Base-by-base conservation (phyloP, 2,888 invertebrate genomes). In the Diploptera punctata region DNA sequence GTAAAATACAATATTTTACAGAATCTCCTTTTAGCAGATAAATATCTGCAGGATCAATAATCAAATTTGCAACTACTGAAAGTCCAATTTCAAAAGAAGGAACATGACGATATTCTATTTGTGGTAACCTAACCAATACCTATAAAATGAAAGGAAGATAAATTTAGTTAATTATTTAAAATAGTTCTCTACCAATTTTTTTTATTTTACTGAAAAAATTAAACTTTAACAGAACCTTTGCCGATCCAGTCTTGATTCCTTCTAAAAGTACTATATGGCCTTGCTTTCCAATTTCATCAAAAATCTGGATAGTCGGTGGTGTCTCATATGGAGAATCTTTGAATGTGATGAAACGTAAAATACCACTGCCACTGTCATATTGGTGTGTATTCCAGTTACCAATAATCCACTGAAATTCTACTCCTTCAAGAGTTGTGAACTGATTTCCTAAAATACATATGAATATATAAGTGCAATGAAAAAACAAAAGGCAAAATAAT, bases 51-150 rank as follows among this genome's bases (percentile, higher is more conserved):
- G 99, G 99, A 75, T 92, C 91, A 26, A 99, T 87, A 67, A 98
- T 91, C n/a, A 99, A 88, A 85, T 99, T 99, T 2, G 98, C 98
- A 49, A 98, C 90, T 2, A 98, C 97, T 79, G 93, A 90, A 76
- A 99, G 86, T 71, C 89, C 88, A 49, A 95, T 90, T 80, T 90
- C 89, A 65, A 88, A 85, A 7, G 86, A 80, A 18, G 84, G 80
- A 43, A 92, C 87, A 75, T 86, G 80, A 49, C 81, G 83, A 77
- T 91, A 91, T 79, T 91, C 91, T 0, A 82, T 75, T 79, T 90
- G 85, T 2, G 88, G 87, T 73, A 91, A 80, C 74, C 82, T 82
- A 2, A 89, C 90, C 0, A 87, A 85, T 5, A 90, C 86, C 88
- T 88, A 75, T 24, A 79, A 79, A 73, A 44, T 52, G n/a, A n/a